Percentiles rank a stretch among this genome's conserved stretches.
These are phyloP conservation scores for Rotaria magnacalcarata DNA, from an alignment of 2,888 invertebrate species.

Conservation along the genomic window DNA sequence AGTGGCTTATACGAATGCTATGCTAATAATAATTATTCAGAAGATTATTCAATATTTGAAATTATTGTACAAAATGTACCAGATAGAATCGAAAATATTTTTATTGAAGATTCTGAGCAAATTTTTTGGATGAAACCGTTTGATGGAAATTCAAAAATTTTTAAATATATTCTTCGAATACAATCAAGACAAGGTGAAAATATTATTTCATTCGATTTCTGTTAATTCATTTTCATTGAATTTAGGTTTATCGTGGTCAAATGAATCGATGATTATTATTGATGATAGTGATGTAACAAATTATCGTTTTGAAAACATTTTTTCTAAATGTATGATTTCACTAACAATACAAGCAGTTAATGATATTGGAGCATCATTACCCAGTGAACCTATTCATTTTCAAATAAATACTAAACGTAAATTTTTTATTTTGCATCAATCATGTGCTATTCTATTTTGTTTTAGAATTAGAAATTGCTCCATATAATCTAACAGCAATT, in stretches of 20 bases:
- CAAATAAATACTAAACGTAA: not conserved
- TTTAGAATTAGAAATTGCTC: not conserved
- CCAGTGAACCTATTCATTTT: not conserved
- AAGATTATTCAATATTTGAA: not conserved
- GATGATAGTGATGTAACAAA: not conserved
- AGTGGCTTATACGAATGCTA: not conserved
- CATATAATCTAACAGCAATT: not conserved
- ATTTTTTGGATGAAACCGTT: not conserved
- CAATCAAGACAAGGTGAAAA: not conserved
- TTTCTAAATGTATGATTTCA: not conserved
- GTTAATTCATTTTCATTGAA: not conserved
- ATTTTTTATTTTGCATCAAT: too few species aligned
- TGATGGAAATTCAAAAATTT: not conserved
- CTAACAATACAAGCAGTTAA: not conserved
- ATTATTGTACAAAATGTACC: not conserved
- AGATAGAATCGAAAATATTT: not conserved
- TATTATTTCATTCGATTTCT: not conserved
- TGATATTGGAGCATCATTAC: not conserved
- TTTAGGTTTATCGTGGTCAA: not conserved
- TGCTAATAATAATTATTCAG: slow-evolving; percentile 2
- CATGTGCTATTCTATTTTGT: not conserved
- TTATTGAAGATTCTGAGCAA: not conserved
- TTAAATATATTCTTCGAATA: not conserved
- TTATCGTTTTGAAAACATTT: not conserved
- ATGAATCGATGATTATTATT: not conserved